Base-by-base conservation (phyloP, 2,113 vertebrate genomes). In the Hippocampus comes region DNA sequence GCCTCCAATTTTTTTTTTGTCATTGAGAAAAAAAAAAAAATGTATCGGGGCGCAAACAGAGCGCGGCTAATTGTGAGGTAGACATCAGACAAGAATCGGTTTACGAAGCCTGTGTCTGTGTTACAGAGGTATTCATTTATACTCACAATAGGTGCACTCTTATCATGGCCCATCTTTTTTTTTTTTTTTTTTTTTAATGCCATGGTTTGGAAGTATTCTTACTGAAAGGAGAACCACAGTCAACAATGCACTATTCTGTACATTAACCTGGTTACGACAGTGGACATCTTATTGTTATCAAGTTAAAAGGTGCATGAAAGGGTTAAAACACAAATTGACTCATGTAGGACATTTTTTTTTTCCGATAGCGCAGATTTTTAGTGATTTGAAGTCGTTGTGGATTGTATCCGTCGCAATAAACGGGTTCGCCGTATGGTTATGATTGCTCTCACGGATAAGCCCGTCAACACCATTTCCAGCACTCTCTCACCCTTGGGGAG, bases 1-100 rank as follows among this genome's bases (percentile, higher is more conserved):
- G 72, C 77, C 77, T 61, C 74, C 71, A 82, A 86, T 88, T 88
- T 84, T 87, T 84, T 87, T 85, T 81, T 71, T 84, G 68, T 87
- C 82, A 90, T 89, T 86, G 84, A 84, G 89, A 78, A 73, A 82
- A 88, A 84, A 88, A 84, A 34, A 34, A 4, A 34, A 34, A 34
- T 88, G 76, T 78, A 59, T 77, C 85, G 78, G 73, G 78, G 73
- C 67, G 73, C 83, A 86, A 89, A 89, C 87, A 89, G 80, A 88
- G 86, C 71, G 42, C 81, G 57, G 74, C 83, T 89, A 89, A 90
- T 90, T 89, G 79, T 70, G 72, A 72, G 68, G 76, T 71, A 69
- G 74, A 56, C 73, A 70, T 84, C 71, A 84, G 59, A 79, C 83
- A 80, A 77, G 64, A 84, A 84, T 84, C 77, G 75, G 73, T 73